phyloP scores from a whole-genome alignment of 1,140 invertebrate species.

The Helicoverpa zea region DNA sequence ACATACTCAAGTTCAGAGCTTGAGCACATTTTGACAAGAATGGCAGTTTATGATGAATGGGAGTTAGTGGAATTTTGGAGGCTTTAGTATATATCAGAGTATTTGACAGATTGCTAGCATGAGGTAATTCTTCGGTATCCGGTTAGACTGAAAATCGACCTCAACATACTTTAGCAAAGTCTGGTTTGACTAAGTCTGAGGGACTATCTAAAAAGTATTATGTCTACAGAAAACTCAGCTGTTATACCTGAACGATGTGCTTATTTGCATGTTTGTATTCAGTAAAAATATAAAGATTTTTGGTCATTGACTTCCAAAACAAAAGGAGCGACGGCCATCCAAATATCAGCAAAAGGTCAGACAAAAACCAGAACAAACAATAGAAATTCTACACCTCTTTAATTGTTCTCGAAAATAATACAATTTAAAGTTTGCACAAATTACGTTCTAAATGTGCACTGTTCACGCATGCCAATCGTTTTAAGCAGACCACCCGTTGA shows the following conservation, averaged over 20 bases:
- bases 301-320: conserved; percentile 18
- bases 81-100: no score
- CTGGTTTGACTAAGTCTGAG: no score
- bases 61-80: background rate
- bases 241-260: background rate
- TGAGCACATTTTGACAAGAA: background rate
- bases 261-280: conserved; percentile 6
- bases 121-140: no score
- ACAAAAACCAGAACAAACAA: background rate
- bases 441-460: background rate
- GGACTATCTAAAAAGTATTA: no score
- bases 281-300: no score
- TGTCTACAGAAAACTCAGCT: no score
- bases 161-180: no score
- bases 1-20: background rate
- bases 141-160: no score
- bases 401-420: conserved; percentile 16
- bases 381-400: background rate
- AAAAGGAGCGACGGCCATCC: background rate
- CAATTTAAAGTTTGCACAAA: conserved; percentile 2
- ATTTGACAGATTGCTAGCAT: no score
- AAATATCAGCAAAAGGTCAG: conserved; percentile 23
- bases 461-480: conserved; percentile 11
- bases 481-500: conserved; percentile 23
- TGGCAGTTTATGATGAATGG: background rate